Evolutionary conservation across 1,140 invertebrate species (phyloP).

Genomic region (Nomia melanderi): DNA sequence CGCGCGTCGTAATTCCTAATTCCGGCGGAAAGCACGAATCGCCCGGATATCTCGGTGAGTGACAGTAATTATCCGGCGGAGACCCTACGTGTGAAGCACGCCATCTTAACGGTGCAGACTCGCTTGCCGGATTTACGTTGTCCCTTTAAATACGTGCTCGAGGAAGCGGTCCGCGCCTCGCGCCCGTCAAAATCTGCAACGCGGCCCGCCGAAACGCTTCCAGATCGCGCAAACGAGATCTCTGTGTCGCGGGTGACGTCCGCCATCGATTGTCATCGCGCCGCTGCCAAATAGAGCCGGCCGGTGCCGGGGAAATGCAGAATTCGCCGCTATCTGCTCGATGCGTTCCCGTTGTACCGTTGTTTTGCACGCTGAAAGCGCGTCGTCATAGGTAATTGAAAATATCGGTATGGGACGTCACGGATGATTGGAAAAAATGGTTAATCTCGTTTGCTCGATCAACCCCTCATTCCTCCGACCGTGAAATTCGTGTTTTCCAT

Average conservation of each 20-base stretch:
- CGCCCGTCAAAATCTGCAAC: background rate
- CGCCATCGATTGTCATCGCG: too few relatives aligned
- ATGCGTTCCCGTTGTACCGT: too few relatives aligned
- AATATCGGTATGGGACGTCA: too few relatives aligned
- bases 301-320: too few relatives aligned
- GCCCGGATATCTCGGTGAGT: background rate
- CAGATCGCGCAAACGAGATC: background rate
- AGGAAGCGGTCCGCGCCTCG: background rate
- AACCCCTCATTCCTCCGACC: too few relatives aligned
- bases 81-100: background rate
- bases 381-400: too few relatives aligned
- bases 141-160: conserved; percentile 22
- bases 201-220: background rate
- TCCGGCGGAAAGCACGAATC: background rate
- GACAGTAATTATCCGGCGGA: conserved; percentile 26
- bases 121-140: background rate
- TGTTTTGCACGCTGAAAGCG: too few relatives aligned
- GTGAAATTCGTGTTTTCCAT: too few relatives aligned
- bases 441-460: too few relatives aligned
- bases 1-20: background rate
- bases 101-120: conserved; percentile 16
- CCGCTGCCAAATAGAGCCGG: too few relatives aligned
- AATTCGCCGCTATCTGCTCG: too few relatives aligned
- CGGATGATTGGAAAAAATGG: too few relatives aligned
- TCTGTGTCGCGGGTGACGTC: background rate